A percentile compares a stretch with the other conserved stretches of the same genome.
Evolutionary conservation across 2,888 invertebrate genomes (phyloP).

Genomic region (Entomobrya proxima): DNA sequence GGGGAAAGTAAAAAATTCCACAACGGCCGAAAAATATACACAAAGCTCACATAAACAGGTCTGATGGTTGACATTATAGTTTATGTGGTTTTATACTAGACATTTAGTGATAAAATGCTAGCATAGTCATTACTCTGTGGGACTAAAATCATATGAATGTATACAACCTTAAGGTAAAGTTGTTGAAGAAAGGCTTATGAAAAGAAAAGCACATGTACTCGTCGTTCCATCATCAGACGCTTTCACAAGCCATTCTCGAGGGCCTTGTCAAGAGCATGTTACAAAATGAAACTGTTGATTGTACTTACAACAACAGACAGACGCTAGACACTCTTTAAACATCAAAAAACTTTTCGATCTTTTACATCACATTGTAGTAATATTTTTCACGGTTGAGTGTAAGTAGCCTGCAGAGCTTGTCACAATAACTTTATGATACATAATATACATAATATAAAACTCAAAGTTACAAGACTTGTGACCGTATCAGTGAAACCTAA

Average conservation of each 20-base stretch:
- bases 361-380: no score
- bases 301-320: not conserved
- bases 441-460: no score
- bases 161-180: no score
- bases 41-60: not conserved
- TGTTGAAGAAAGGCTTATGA: not conserved
- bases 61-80: not conserved
- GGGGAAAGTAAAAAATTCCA: no score
- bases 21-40: not conserved
- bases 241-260: slow-evolving; percentile 20
- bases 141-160: no score
- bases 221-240: slow-evolving; percentile 2
- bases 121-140: no score
- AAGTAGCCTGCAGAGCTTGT: no score
- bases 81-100: not conserved
- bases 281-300: slow-evolving; percentile 39
- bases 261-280: slow-evolving; percentile 24
- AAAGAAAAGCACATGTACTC: not conserved
- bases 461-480: no score
- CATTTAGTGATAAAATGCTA: not conserved
- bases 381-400: no score
- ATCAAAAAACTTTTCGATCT: not conserved
- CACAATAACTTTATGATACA: no score
- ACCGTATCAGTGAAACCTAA: no score
- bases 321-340: not conserved